These are phyloP conservation scores for Rynchops niger DNA, from an alignment of 2,113 vertebrate species.

Conservation along the genomic window DNA sequence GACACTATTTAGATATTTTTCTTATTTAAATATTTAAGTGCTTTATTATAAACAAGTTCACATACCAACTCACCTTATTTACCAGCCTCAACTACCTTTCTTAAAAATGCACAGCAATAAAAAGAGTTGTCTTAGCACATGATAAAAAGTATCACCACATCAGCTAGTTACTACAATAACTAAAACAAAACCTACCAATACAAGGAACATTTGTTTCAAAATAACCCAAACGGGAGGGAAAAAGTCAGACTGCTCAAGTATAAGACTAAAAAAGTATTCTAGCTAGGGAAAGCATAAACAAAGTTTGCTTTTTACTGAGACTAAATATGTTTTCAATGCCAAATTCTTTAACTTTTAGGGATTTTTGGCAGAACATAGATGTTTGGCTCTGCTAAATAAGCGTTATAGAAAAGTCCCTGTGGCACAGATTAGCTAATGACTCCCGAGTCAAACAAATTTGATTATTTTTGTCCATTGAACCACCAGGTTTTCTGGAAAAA, in stretches of 20 bases:
- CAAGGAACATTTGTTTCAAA: not conserved
- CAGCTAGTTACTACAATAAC: not conserved
- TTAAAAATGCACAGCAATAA: not conserved
- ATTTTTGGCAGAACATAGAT: not conserved
- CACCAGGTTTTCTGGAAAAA: not conserved
- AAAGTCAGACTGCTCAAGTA: not conserved
- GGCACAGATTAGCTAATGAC: not conserved
- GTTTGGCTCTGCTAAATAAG: not conserved
- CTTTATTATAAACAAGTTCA: not conserved
- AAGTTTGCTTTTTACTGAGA: not conserved
- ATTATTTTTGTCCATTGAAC: not conserved
- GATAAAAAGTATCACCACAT: not conserved
- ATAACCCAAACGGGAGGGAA: not conserved
- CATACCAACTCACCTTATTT: not conserved
- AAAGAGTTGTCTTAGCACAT: not conserved
- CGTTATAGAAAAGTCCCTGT: not conserved
- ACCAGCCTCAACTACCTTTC: not conserved
- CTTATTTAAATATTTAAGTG: not conserved
- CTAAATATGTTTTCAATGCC: not conserved
- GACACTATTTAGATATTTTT: not conserved
- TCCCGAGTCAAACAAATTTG: not conserved
- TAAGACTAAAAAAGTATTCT: not conserved
- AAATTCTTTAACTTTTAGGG: not conserved
- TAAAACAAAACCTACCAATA: not conserved
- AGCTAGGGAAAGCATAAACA: not conserved